Conservation (phyloP, 2,888 invertebrate genomes). For the Orthosia gracilis region DNA sequence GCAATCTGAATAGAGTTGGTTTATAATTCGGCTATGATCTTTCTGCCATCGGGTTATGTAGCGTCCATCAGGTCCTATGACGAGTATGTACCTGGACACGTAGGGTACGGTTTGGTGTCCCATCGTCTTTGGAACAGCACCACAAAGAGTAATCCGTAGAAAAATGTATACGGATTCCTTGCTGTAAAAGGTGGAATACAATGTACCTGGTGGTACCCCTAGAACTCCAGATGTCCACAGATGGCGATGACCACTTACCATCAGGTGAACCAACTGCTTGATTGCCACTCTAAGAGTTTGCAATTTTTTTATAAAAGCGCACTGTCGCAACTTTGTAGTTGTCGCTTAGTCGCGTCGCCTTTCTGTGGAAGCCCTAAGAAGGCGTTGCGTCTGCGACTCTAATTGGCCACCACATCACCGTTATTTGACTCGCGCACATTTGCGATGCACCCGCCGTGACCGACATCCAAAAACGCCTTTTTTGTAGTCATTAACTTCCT, state of each 20-base stretch:
- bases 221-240: no score
- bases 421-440: slow-evolving; percentile 62
- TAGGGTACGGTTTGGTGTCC: not conserved
- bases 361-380: not conserved
- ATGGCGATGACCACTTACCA: no score
- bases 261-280: no score
- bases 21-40: no score
- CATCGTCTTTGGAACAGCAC: slow-evolving; percentile 1
- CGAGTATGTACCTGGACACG: not conserved
- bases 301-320: no score
- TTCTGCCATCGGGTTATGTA: no score
- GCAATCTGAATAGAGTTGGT: not conserved
- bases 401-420: slow-evolving; percentile 73
- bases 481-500: slow-evolving; percentile 71
- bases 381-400: slow-evolving; percentile 60
- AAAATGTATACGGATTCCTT: no score
- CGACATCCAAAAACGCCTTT: slow-evolving; percentile 68
- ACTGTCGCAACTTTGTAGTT: not conserved
- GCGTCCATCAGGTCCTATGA: no score
- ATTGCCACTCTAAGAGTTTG: no score
- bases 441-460: slow-evolving; percentile 68
- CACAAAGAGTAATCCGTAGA: no score
- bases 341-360: not conserved
- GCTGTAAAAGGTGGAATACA: no score
- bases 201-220: no score